These are phyloP conservation scores for Penaeus monodon DNA, from an alignment of 2,888 invertebrate species.

Conservation along the genomic window DNA sequence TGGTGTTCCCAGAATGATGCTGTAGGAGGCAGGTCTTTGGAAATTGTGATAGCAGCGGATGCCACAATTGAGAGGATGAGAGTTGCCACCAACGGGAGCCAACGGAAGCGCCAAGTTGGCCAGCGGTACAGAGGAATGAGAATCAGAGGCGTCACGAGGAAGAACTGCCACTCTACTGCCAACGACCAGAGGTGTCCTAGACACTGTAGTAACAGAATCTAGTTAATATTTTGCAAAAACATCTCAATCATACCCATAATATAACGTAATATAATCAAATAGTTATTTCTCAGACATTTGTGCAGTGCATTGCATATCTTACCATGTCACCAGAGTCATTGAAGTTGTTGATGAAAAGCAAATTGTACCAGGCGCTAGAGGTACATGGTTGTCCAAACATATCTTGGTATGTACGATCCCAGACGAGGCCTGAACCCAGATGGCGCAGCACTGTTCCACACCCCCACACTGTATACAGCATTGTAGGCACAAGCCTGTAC, in stretches of 20 bases:
- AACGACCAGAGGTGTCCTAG: slow-evolving; percentile 55
- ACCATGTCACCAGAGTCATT: slow-evolving; percentile 45
- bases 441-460: slow-evolving; percentile 32
- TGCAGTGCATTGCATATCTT: not conserved
- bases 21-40: slow-evolving; percentile 42
- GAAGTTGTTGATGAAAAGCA: slow-evolving; percentile 47
- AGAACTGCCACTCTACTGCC: slow-evolving; percentile 57
- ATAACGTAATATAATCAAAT: no score
- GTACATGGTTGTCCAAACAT: slow-evolving; percentile 37
- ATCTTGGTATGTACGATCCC: slow-evolving; percentile 34
- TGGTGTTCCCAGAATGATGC: slow-evolving; percentile 26
- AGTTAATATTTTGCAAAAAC: not conserved
- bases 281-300: no score
- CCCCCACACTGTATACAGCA: slow-evolving; percentile 42
- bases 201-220: slow-evolving; percentile 31
- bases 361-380: slow-evolving; percentile 16
- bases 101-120: slow-evolving; percentile 30
- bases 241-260: no score
- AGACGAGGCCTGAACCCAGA: slow-evolving; percentile 38
- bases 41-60: slow-evolving; percentile 29
- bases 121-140: slow-evolving; percentile 48
- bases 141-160: slow-evolving; percentile 41
- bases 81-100: slow-evolving; percentile 32
- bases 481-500: slow-evolving; percentile 40
- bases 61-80: slow-evolving; percentile 28